A percentile compares a stretch with the other conserved stretches of the same genome.
phyloP scores from a whole-genome alignment of 2,797 vertebrate species.

The Darevskia mixta region DNA sequence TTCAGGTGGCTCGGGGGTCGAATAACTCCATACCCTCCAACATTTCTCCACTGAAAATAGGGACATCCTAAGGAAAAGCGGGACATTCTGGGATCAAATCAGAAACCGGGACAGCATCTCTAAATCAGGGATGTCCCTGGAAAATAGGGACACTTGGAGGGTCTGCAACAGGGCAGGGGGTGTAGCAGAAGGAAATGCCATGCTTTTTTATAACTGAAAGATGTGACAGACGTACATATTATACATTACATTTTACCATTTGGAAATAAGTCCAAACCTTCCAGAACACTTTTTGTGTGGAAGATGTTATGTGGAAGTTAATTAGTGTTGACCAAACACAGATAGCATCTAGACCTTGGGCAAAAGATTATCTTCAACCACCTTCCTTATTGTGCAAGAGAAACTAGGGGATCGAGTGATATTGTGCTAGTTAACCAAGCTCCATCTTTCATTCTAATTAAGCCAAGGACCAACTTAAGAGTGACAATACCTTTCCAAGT shows the following conservation, averaged over 20 bases:
- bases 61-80: too few species aligned
- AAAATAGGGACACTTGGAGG: too few species aligned
- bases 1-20: too few species aligned
- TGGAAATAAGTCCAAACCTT: not conserved
- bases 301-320: not conserved
- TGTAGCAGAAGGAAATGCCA: not conserved
- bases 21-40: too few species aligned
- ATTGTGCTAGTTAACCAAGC: not conserved
- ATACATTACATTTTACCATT: not conserved
- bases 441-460: not conserved
- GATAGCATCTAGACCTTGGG: not conserved
- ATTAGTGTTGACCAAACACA: not conserved
- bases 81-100: too few species aligned
- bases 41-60: too few species aligned
- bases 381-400: not conserved
- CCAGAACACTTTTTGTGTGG: not conserved
- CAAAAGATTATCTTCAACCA: not conserved
- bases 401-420: constrained; percentile 20
- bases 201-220: not conserved
- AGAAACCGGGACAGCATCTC: too few species aligned
- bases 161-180: too few species aligned
- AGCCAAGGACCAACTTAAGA: not conserved
- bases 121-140: too few species aligned
- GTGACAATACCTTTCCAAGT: not conserved
- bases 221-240: too few species aligned